These are phyloP conservation scores for Calameuta pallipes DNA, from an alignment of 2,888 invertebrate species.

Conservation along the genomic window DNA sequence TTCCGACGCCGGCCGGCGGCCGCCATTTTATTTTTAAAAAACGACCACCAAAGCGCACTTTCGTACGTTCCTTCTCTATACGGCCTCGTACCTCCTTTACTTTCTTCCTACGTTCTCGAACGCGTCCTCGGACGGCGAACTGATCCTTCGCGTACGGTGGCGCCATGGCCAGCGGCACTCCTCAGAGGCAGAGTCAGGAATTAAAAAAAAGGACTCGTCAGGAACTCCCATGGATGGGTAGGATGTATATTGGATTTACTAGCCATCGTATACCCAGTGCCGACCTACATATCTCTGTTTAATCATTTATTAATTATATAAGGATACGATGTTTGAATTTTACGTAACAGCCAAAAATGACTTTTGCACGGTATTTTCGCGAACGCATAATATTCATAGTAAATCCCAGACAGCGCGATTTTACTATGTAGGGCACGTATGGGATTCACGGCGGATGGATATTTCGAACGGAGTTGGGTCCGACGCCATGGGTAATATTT, in stretches of 20 bases:
- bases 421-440: not conserved
- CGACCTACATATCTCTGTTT: not conserved
- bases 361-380: not conserved
- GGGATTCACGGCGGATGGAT: not conserved
- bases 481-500: slow-evolving; percentile 35
- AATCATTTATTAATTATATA: not conserved
- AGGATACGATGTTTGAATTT: not conserved
- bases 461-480: slow-evolving; percentile 17
- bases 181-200: slow-evolving; percentile 42
- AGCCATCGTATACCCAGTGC: not conserved
- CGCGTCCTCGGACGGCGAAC: slow-evolving; percentile 3
- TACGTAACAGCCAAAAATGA: not conserved
- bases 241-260: not conserved
- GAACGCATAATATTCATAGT: not conserved
- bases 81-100: slow-evolving; percentile 21
- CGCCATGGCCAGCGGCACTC: slow-evolving; percentile 53
- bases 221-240: not conserved
- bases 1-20: slow-evolving; percentile 43
- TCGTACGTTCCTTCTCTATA: slow-evolving; percentile 34
- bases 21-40: slow-evolving; percentile 63
- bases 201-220: slow-evolving; percentile 19
- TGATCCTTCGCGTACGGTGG: slow-evolving; percentile 49
- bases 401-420: not conserved
- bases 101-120: slow-evolving; percentile 7
- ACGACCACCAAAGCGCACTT: slow-evolving; percentile 50